phyloP scores from a whole-genome alignment of 2,113 vertebrate species.

The Astatoreochromis straeleni region DNA sequence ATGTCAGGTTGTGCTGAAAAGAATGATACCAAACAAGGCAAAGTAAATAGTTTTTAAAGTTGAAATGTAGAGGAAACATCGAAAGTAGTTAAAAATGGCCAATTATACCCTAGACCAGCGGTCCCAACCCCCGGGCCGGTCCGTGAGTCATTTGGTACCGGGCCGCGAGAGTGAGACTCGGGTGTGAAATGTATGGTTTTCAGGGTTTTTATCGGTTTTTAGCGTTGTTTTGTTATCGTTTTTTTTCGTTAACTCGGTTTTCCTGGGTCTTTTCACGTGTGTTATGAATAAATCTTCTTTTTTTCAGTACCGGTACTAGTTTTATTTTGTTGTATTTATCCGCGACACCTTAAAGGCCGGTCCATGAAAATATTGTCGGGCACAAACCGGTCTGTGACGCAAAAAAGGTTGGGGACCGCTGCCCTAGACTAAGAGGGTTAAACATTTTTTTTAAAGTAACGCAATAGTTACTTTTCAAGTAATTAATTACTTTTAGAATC shows the following conservation, averaged over 20 bases:
- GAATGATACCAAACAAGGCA: not conserved
- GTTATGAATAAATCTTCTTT: not conserved
- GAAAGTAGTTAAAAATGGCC: not conserved
- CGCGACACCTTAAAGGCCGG: not conserved
- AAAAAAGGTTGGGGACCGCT: not conserved
- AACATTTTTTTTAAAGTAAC: not conserved
- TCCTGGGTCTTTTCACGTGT: fast-evolving
- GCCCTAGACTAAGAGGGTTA: not conserved
- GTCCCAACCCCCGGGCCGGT: not conserved
- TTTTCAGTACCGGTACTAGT: not conserved
- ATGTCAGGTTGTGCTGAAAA: not conserved
- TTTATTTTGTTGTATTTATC: not conserved
- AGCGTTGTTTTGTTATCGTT: not conserved
- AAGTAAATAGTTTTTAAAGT: not conserved
- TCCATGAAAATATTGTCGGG: not conserved
- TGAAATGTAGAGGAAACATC: not conserved
- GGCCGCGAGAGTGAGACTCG: fast-evolving
- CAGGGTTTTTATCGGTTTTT: not conserved
- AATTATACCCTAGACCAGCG: not conserved
- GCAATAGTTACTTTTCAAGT: not conserved
- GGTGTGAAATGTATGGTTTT: not conserved
- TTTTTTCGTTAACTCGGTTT: fast-evolving
- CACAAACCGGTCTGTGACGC: not conserved
- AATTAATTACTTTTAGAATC: not conserved
- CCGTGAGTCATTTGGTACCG: fast-evolving